These are phyloP conservation scores for Sinosuthora webbiana DNA, from an alignment of 2,113 vertebrate genomes.

Conservation along the genomic window DNA sequence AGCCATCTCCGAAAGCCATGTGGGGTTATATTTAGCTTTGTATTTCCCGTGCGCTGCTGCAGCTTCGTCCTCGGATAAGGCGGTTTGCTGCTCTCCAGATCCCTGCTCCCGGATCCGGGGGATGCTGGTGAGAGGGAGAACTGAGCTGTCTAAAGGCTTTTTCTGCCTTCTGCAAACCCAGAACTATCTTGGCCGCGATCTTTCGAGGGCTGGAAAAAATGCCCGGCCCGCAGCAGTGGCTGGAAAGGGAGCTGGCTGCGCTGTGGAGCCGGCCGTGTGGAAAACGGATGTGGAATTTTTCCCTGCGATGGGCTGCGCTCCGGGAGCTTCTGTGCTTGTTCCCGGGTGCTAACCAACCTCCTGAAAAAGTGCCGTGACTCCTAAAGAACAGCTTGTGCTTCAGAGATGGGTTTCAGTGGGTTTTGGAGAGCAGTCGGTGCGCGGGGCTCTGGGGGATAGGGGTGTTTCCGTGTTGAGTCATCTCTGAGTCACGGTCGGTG, in stretches of 20 bases:
- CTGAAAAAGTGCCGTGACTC: not conserved
- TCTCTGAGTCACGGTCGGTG: not conserved
- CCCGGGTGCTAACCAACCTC: not conserved
- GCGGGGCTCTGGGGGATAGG: not conserved
- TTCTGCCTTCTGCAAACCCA: not conserved
- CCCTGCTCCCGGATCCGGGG: not conserved
- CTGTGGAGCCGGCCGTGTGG: not conserved
- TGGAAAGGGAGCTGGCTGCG: not conserved
- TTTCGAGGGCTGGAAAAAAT: not conserved
- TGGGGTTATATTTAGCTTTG: slow-evolving; percentile 27
- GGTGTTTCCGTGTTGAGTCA: not conserved
- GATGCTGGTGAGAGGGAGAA: not conserved
- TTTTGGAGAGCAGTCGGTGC: not conserved
- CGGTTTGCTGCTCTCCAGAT: not conserved
- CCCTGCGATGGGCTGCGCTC: rapidly evolving
- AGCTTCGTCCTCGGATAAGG: not conserved
- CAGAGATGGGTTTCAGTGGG: not conserved
- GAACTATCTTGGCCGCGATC: not conserved
- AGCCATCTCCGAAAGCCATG: not conserved
- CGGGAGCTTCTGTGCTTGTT: not conserved
- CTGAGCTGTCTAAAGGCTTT: not conserved
- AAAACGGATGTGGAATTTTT: not conserved
- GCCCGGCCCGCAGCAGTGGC: not conserved
- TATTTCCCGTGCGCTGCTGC: not conserved
- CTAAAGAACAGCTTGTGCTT: not conserved